Evolutionary conservation across 2,113 vertebrate genomes (phyloP).

Genomic region (Eulacestoma nigropectus): DNA sequence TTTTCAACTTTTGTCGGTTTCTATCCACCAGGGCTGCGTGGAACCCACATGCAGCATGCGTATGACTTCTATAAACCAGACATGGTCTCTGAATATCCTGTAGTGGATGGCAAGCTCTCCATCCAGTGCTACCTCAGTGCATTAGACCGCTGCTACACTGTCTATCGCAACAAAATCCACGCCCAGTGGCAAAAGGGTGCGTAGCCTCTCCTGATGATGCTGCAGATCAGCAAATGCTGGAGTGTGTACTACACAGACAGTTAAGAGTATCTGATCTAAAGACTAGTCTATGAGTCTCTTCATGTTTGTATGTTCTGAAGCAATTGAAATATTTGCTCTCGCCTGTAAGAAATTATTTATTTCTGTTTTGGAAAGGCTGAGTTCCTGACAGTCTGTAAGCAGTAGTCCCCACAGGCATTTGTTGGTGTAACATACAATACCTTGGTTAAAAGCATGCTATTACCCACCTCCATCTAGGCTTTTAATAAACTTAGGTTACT

Average conservation of each 20-base stretch:
- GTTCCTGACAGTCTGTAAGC: not conserved
- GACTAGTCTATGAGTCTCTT: not conserved
- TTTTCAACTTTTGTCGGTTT: not conserved
- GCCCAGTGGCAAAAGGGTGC: conserved; percentile 93
- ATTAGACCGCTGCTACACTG: conserved; percentile 89
- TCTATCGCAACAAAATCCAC: conserved; percentile 90
- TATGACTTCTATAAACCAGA: conserved; percentile 99
- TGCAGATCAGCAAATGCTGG: not conserved
- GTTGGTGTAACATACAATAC: not conserved
- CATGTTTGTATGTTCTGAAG: not conserved
- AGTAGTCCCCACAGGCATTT: not conserved
- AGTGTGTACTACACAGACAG: not conserved
- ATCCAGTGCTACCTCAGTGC: conserved; percentile 97
- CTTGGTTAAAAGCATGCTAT: not conserved
- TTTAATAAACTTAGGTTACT: not conserved
- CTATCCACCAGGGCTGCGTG: conserved; percentile 81
- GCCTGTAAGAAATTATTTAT: not conserved
- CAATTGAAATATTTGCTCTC: not conserved
- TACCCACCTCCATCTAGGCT: not conserved
- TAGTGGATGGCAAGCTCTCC: conserved; percentile 94
- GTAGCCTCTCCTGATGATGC: not conserved
- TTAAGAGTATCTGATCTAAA: not conserved
- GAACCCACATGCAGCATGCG: conserved; percentile 95
- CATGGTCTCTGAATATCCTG: conserved; percentile 93
- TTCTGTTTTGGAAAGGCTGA: not conserved